phyloP scores from a whole-genome alignment of 2,888 invertebrate genomes.

The Halocaridina rubra region DNA sequence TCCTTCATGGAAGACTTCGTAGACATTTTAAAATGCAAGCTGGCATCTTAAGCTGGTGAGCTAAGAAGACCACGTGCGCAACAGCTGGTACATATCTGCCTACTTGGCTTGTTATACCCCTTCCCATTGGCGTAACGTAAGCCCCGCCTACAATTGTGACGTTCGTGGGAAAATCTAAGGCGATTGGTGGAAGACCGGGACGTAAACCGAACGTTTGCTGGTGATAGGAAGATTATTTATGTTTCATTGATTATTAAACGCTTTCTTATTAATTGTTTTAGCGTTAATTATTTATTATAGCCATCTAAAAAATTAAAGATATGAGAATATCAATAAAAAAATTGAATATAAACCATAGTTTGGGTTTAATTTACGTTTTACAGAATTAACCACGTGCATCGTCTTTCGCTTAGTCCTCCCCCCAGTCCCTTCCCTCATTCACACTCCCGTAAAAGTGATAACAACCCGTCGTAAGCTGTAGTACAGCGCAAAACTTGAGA shows the following conservation, averaged over 20 bases:
- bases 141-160: conserved; percentile 30
- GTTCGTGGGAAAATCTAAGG: conserved; percentile 29
- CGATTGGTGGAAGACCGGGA: conserved; percentile 11
- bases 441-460: neutral
- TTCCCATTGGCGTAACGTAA: conserved; percentile 6
- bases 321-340: no score
- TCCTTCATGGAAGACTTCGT: conserved; percentile 43
- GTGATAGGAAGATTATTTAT: neutral
- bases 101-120: conserved; percentile 6
- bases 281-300: no score
- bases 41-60: conserved; percentile 9
- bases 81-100: conserved; percentile 22
- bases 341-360: no score
- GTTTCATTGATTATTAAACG: no score
- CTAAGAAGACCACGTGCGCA: conserved; percentile 24
- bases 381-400: neutral
- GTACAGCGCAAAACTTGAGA: neutral
- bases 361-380: no score
- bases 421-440: neutral
- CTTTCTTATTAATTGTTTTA: no score
- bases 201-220: conserved; percentile 15
- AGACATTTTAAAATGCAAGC: conserved; percentile 21
- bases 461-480: neutral
- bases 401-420: no score
- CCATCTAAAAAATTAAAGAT: no score